Evolutionary conservation across 2,797 vertebrate genomes (phyloP), one percentile per base, ranked within the genome.

Genomic region (Enteromius treurensis): DNA sequence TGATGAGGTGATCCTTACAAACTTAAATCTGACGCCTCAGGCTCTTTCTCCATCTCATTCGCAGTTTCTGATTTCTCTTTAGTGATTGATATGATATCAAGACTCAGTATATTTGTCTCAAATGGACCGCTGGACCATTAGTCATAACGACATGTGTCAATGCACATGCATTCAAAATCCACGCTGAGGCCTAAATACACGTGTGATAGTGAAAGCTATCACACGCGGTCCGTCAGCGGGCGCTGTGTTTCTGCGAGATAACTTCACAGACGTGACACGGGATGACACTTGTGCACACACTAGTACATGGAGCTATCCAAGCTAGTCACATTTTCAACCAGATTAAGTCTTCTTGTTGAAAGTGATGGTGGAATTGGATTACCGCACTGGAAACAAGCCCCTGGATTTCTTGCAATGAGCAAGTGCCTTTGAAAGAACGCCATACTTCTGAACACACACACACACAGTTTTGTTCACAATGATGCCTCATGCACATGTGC

Each of bases 351-450:
- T 92, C 90, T 92, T 89, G 89, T 90, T 93, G 91, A 91, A 91
- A 89, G 88, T 53, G 87, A 89, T 85, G 87, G 6, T 87, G 90
- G 91, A 91, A 90, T 91, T 90, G 90, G 91, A 93, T 93, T 92
- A 94, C 90, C 37, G 53, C 85, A 88, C 84, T 92, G 91, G 88
- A 92, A 92, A 90, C 84, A 83, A 87, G 85, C 73, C 86, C 87
- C 85, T 90, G 89, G 89, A 92, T 93, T 91, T 84, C 88, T 91
- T 90, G 89, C 86, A 90, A 90, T 87, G 91, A 90, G 86, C 82
- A 83, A 88, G 84, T 77, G 82, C 80, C 84, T 87, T 87, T 88
- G 79, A 87, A 83, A 83, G 73, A 85, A 86, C 79, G 77, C 82
- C 77, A 80, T 77, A 79, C 77, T 83, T 83, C 32, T 82, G 58